Evolutionary conservation across 2,113 vertebrate genomes (phyloP).

Genomic region (Tupaia tana): DNA sequence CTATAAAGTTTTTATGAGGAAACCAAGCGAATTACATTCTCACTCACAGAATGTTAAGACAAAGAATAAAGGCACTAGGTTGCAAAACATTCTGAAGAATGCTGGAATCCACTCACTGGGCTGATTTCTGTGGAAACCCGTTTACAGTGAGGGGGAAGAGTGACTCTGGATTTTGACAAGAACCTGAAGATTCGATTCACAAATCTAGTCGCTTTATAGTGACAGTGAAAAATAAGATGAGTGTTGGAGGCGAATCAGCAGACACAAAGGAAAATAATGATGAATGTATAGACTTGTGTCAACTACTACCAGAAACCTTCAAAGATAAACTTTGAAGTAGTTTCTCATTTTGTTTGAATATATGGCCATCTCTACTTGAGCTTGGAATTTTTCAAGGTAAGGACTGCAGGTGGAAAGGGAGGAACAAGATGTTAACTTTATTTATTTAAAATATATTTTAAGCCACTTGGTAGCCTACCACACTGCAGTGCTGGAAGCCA

Average conservation of each 20-base stretch:
- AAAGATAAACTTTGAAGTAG: slow-evolving; percentile 32
- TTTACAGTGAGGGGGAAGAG: not conserved
- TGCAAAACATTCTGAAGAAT: slow-evolving; percentile 52
- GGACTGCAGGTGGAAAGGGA: not conserved
- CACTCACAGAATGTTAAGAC: slow-evolving; percentile 45
- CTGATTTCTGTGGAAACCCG: not conserved
- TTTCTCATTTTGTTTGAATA: slow-evolving; percentile 11
- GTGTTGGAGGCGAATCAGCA: not conserved
- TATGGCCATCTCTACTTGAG: not conserved
- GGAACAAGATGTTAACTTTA: not conserved
- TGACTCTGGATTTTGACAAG: not conserved
- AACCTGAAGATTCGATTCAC: slow-evolving; percentile 24
- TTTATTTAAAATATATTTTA: not conserved
- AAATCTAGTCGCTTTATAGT: not conserved
- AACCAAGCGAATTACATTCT: not conserved
- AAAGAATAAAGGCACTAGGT: slow-evolving; percentile 47
- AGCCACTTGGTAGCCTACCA: too few relatives aligned
- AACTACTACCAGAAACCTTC: slow-evolving; percentile 22
- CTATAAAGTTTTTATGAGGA: not conserved
- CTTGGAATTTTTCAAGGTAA: slow-evolving; percentile 46
- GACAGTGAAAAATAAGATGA: slow-evolving; percentile 42
- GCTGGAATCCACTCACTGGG: not conserved
- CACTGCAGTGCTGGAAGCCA: too few relatives aligned
- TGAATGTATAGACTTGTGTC: not conserved
- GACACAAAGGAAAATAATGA: slow-evolving; percentile 19